phyloP scores from a whole-genome alignment of 2,113 vertebrate genomes.

The Potamarius usumacintae region DNA sequence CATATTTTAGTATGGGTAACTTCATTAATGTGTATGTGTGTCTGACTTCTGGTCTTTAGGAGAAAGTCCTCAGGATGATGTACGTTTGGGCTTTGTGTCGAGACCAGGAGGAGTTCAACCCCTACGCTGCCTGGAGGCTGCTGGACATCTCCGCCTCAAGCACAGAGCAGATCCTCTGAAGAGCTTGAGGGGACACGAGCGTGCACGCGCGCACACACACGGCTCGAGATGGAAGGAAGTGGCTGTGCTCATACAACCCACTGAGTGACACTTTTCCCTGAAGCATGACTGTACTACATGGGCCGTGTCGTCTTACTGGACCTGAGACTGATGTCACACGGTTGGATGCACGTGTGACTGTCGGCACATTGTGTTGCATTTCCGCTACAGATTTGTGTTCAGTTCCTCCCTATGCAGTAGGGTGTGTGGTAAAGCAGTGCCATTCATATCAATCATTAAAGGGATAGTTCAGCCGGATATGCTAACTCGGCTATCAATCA shows the following conservation, averaged over 20 bases:
- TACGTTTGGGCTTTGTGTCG: constrained; percentile 96
- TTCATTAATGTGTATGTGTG: background rate
- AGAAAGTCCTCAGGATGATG: constrained; percentile 90
- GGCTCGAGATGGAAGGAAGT: background rate
- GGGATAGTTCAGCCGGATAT: background rate
- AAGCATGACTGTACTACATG: constrained; percentile 9
- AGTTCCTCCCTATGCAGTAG: background rate
- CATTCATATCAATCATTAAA: constrained; percentile 10
- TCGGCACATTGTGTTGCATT: background rate
- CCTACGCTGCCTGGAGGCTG: constrained; percentile 88
- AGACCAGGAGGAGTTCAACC: constrained; percentile 93
- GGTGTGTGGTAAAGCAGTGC: constrained; percentile 8
- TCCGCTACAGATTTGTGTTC: constrained; percentile 2
- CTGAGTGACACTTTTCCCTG: background rate
- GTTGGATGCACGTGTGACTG: constrained; percentile 11
- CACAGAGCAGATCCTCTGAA: constrained; percentile 92
- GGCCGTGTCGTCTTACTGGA: background rate
- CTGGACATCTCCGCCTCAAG: constrained; percentile 92
- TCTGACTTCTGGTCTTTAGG: constrained; percentile 68
- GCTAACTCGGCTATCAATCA: background rate
- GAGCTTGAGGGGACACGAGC: background rate
- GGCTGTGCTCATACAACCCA: background rate
- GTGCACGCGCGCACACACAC: background rate
- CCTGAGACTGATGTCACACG: constrained; percentile 10
- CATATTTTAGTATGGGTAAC: background rate